Evolutionary conservation across 2,888 invertebrate genomes (phyloP).

Genomic region (Xestia c-nigrum): DNA sequence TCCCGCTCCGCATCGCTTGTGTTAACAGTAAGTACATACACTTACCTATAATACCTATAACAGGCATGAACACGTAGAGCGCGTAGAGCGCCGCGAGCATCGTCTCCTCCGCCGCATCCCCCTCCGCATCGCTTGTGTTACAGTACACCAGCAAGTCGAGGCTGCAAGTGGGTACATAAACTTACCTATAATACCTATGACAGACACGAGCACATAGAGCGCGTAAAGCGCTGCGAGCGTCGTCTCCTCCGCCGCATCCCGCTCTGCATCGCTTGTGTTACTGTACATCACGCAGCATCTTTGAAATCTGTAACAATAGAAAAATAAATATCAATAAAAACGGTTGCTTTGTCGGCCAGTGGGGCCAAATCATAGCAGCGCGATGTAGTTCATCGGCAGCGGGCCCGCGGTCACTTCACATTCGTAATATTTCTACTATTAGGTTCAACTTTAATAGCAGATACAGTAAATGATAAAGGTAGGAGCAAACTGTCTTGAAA

Average conservation of each 20-base stretch:
- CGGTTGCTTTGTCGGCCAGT: too few relatives aligned
- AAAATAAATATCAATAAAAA: not conserved
- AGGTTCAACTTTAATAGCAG: too few relatives aligned
- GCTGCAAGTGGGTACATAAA: not conserved
- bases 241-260: slow-evolving; percentile 72
- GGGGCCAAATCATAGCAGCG: too few relatives aligned
- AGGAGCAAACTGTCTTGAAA: too few relatives aligned
- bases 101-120: slow-evolving; percentile 72
- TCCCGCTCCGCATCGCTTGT: slow-evolving; percentile 72
- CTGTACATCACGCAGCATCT: slow-evolving; percentile 86
- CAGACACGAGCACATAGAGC: slow-evolving; percentile 87
- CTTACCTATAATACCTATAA: slow-evolving; percentile 86
- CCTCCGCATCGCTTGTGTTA: slow-evolving; percentile 78
- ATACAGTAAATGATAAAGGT: too few relatives aligned
- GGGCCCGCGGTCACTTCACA: too few relatives aligned
- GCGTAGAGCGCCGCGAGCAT: slow-evolving; percentile 82
- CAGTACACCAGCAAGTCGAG: too few relatives aligned
- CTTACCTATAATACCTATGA: slow-evolving; percentile 86
- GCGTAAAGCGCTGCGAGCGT: slow-evolving; percentile 82
- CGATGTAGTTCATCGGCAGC: too few relatives aligned
- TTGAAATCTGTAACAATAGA: slow-evolving; percentile 72
- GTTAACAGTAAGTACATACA: slow-evolving; percentile 66
- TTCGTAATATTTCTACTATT: too few relatives aligned
- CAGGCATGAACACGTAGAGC: slow-evolving; percentile 87
- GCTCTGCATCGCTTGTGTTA: slow-evolving; percentile 80